These are phyloP conservation scores for Pardosa pseudoannulata DNA, from an alignment of 2,888 invertebrate species.

Conservation along the genomic window DNA sequence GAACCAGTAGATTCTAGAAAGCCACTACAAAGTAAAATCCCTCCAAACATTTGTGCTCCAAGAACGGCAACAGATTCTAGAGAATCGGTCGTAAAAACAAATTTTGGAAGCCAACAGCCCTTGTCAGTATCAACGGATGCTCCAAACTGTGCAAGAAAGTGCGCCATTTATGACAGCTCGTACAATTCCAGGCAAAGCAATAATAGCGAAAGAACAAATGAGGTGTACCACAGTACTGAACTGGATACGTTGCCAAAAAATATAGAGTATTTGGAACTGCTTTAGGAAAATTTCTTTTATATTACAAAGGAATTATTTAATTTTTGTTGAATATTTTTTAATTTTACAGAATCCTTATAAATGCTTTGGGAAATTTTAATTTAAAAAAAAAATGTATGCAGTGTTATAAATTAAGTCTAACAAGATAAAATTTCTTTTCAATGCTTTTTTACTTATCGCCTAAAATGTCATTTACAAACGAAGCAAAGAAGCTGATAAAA, in stretches of 20 bases:
- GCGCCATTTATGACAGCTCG: background rate
- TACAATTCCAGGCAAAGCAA: background rate
- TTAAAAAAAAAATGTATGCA: no score
- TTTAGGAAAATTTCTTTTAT: no score
- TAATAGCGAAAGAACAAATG: background rate
- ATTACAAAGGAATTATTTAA: no score
- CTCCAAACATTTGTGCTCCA: slow-evolving; percentile 4
- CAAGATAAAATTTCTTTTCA: no score
- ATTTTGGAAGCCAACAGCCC: slow-evolving; percentile 16
- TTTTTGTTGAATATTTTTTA: no score
- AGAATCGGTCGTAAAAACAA: slow-evolving; percentile 33
- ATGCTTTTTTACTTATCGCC: no score
- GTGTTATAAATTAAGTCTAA: no score
- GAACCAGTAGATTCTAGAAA: slow-evolving; percentile 54
- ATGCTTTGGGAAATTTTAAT: no score
- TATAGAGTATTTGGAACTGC: background rate
- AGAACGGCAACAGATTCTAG: slow-evolving; percentile 32
- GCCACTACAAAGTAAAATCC: background rate
- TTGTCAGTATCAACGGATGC: background rate
- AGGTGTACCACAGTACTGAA: background rate
- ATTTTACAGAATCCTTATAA: no score
- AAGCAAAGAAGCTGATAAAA: no score
- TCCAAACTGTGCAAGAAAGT: background rate
- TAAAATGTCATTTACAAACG: no score
- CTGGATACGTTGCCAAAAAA: background rate